phyloP scores from a whole-genome alignment of 2,797 vertebrate species.

The Malurus leucopterus region DNA sequence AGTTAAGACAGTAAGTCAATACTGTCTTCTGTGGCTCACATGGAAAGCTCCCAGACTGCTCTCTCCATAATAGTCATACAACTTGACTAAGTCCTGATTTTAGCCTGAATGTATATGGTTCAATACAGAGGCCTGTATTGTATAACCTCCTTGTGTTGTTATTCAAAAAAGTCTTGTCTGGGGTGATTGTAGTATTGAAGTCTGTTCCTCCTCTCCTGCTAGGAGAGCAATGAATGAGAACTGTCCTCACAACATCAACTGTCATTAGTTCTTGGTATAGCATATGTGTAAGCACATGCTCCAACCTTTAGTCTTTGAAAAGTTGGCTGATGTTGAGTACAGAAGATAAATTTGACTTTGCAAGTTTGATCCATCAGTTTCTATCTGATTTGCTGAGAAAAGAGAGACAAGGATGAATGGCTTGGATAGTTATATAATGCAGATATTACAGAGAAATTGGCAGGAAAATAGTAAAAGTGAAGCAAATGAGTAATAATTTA shows the following conservation, averaged over 20 bases:
- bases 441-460: background rate
- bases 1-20: background rate
- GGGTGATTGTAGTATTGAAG: background rate
- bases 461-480: constrained; percentile 3
- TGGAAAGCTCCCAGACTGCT: background rate
- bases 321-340: background rate
- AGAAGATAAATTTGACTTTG: background rate
- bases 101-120: background rate
- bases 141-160: background rate
- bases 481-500: background rate
- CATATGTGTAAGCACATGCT: background rate
- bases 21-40: background rate
- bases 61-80: background rate
- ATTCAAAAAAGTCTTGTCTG: background rate
- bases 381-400: background rate
- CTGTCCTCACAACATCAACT: background rate
- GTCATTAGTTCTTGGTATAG: background rate
- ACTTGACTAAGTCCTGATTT: background rate
- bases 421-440: background rate
- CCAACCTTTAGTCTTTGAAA: background rate
- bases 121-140: background rate
- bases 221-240: background rate
- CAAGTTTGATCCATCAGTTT: background rate
- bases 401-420: background rate
- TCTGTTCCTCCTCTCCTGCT: background rate